Percentiles rank a stretch among this genome's conserved stretches.
Evolutionary conservation across 2,797 vertebrate genomes (phyloP).

Genomic region (Anabas testudineus): DNA sequence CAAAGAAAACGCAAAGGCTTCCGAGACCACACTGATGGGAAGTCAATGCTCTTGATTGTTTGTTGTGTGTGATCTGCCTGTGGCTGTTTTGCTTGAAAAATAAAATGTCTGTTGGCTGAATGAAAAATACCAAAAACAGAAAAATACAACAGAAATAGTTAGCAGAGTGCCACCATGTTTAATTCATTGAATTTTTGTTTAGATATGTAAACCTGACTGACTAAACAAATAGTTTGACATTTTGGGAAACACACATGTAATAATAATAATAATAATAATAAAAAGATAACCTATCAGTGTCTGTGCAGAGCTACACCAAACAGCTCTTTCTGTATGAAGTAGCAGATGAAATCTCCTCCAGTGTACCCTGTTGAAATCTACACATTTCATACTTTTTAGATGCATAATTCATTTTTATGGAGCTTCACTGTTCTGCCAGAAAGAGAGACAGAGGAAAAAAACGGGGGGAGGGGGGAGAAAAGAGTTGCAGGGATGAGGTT

Average conservation of each 20-base stretch:
- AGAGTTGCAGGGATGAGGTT: constrained; percentile 61
- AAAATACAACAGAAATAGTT: constrained; percentile 18
- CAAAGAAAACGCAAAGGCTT: constrained; percentile 59
- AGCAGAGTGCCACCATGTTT: constrained; percentile 17
- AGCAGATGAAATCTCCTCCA: constrained; percentile 51
- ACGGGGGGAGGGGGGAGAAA: constrained; percentile 22
- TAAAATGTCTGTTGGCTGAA: constrained; percentile 17
- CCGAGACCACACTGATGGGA: constrained; percentile 61
- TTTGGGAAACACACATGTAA: background rate
- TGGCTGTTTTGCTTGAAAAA: constrained; percentile 42
- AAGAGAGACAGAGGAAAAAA: constrained; percentile 29
- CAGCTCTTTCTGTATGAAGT: constrained; percentile 32
- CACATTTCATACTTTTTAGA: constrained; percentile 70
- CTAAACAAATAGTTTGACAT: background rate
- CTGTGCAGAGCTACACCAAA: constrained; percentile 13
- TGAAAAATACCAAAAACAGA: background rate
- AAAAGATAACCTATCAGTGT: constrained; percentile 7
- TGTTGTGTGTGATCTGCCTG: constrained; percentile 34
- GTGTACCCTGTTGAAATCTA: constrained; percentile 62
- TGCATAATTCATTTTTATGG: constrained; percentile 75
- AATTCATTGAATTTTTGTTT: constrained; percentile 3
- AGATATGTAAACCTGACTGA: background rate
- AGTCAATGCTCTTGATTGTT: constrained; percentile 49
- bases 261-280: too few relatives aligned
- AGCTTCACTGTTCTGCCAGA: constrained; percentile 65